phyloP scores from a whole-genome alignment of 2,113 vertebrate genomes.

The Pseudonaja textilis region DNA sequence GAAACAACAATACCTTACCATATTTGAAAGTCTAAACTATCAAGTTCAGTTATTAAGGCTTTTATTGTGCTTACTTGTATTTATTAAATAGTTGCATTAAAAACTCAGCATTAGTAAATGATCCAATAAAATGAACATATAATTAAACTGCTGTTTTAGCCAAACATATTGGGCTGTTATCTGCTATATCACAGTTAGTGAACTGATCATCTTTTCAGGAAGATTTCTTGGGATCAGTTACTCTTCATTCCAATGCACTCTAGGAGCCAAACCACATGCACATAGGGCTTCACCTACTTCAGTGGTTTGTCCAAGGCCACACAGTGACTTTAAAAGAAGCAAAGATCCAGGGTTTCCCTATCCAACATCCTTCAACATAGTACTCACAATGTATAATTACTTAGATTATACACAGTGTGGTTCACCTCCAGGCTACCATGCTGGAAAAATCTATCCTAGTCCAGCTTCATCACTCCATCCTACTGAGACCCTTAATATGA shows the following conservation, averaged over 20 bases:
- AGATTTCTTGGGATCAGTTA: not conserved
- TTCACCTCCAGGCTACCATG: not conserved
- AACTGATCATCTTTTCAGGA: not conserved
- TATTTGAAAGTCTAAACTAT: not conserved
- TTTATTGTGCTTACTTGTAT: not conserved
- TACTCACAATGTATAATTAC: not conserved
- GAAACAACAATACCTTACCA: slow-evolving; percentile 10
- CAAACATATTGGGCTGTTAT: not conserved
- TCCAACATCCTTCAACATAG: not conserved
- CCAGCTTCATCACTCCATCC: not conserved
- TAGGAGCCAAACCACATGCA: not conserved
- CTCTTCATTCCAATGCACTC: no score
- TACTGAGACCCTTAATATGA: not conserved
- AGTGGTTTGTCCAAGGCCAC: not conserved
- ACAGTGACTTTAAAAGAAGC: not conserved
- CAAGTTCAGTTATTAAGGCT: not conserved
- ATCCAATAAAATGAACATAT: not conserved
- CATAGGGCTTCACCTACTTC: not conserved
- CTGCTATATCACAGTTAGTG: not conserved
- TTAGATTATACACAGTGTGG: not conserved
- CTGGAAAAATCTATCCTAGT: not conserved
- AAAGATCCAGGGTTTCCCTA: not conserved
- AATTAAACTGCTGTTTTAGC: not conserved
- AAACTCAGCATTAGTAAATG: not conserved
- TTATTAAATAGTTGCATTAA: slow-evolving; percentile 8